These are phyloP conservation scores for Datnioides undecimradiatus DNA, from an alignment of 2,113 vertebrate species.

Conservation along the genomic window DNA sequence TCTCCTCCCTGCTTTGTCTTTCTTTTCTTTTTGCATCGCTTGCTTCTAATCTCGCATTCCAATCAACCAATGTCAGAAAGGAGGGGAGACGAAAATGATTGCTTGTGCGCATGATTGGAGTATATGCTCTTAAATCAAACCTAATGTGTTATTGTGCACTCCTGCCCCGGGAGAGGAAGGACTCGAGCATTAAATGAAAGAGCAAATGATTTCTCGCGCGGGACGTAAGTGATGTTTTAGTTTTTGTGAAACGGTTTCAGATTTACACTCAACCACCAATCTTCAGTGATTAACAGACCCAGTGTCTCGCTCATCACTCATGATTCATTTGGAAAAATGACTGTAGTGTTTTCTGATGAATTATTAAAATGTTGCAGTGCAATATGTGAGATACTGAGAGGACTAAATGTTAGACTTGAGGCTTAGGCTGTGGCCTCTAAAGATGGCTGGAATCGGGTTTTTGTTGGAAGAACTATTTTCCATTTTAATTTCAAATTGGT, in stretches of 20 bases:
- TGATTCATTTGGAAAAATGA: background rate
- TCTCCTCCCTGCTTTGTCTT: background rate
- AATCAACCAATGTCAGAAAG: background rate
- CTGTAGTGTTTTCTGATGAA: background rate
- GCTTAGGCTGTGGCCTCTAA: no score
- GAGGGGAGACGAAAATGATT: conserved; percentile 6
- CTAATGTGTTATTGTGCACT: conserved; percentile 6
- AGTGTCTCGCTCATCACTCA: background rate
- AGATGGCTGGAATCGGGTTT: background rate
- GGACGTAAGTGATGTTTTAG: background rate
- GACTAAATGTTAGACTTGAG: background rate
- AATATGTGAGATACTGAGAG: background rate
- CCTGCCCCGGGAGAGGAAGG: background rate
- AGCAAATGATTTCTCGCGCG: background rate
- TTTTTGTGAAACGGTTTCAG: background rate
- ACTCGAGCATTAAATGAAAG: background rate
- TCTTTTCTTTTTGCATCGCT: background rate
- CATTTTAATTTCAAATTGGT: no score
- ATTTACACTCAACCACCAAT: background rate
- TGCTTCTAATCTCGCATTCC: conserved; percentile 9
- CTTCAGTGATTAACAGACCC: background rate
- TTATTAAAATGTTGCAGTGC: background rate
- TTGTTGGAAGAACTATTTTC: background rate
- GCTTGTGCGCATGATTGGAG: background rate
- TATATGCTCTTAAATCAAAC: conserved; percentile 18